phyloP scores from a whole-genome alignment of 2,888 invertebrate genomes.

The Antitype chi region DNA sequence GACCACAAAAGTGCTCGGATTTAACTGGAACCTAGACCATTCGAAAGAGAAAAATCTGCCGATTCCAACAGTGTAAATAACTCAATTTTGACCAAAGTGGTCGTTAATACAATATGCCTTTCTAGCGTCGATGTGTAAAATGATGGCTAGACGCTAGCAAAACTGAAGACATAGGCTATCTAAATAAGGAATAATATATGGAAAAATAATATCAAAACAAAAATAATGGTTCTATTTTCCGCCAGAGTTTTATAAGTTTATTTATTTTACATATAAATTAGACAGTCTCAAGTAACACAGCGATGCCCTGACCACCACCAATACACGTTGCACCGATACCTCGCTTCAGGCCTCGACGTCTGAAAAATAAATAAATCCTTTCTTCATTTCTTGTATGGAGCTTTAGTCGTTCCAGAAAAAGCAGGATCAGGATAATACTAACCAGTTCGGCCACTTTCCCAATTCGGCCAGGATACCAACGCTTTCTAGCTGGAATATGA shows the following conservation, averaged over 20 bases:
- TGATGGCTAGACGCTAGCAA: neutral
- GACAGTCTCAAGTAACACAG: slow-evolving; percentile 95
- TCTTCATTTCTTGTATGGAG: neutral
- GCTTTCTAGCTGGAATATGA: too few species aligned
- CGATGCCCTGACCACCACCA: slow-evolving; percentile 99
- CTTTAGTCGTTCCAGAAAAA: neutral
- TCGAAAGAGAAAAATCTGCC: too few species aligned
- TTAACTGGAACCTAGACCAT: too few species aligned
- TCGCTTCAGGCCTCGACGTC: slow-evolving; percentile 95
- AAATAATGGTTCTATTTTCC: neutral
- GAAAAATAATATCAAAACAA: neutral
- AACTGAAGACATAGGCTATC: neutral
- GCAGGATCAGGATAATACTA: neutral
- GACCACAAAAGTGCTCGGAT: too few species aligned
- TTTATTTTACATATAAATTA: slow-evolving; percentile 7
- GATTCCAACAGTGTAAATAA: too few species aligned
- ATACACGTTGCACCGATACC: slow-evolving; percentile 99
- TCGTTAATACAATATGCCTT: too few species aligned
- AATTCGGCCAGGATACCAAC: neutral
- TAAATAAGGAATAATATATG: neutral
- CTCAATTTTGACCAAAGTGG: too few species aligned
- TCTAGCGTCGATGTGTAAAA: too few species aligned
- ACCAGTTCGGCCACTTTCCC: neutral
- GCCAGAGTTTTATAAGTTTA: neutral
- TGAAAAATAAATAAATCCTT: slow-evolving; percentile 78